phyloP scores from a whole-genome alignment of 2,113 vertebrate species.

The Anguilla rostrata region DNA sequence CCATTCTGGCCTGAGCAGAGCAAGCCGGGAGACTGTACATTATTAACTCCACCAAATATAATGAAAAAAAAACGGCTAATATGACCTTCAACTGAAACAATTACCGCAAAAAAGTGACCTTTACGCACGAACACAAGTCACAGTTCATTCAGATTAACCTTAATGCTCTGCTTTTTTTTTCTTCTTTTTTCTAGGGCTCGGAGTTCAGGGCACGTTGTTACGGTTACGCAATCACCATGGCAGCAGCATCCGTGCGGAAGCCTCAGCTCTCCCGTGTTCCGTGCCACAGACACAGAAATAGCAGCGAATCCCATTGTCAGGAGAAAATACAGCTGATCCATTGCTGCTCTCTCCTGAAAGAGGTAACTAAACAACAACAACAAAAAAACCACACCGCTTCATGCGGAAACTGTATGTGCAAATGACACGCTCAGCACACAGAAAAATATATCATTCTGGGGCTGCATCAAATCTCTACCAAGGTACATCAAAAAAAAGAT shows the following conservation, averaged over 20 bases:
- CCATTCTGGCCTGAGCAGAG: not conserved
- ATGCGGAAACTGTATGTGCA: not conserved
- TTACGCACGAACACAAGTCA: no score
- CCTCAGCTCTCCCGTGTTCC: not conserved
- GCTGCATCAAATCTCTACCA: not conserved
- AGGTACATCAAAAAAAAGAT: not conserved
- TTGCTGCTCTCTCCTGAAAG: slow-evolving; percentile 17
- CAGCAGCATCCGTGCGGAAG: slow-evolving; percentile 7
- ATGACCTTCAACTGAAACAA: no score
- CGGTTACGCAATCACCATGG: slow-evolving; percentile 7
- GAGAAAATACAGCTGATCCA: slow-evolving; percentile 7
- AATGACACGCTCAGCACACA: not conserved
- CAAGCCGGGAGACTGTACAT: not conserved
- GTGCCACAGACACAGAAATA: slow-evolving; percentile 16
- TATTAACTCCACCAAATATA: not conserved
- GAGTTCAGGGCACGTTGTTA: not conserved
- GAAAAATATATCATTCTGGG: not conserved
- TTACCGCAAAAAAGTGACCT: no score
- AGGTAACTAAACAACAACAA: not conserved
- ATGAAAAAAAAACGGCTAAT: no score
- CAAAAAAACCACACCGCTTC: not conserved
- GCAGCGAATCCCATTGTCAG: slow-evolving; percentile 20
- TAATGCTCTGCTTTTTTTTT: no score
- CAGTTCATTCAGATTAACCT: no score
- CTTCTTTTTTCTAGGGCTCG: not conserved